Evolutionary conservation across 2,797 vertebrate species (phyloP).

Genomic region (Erpetoichthys calabaricus): DNA sequence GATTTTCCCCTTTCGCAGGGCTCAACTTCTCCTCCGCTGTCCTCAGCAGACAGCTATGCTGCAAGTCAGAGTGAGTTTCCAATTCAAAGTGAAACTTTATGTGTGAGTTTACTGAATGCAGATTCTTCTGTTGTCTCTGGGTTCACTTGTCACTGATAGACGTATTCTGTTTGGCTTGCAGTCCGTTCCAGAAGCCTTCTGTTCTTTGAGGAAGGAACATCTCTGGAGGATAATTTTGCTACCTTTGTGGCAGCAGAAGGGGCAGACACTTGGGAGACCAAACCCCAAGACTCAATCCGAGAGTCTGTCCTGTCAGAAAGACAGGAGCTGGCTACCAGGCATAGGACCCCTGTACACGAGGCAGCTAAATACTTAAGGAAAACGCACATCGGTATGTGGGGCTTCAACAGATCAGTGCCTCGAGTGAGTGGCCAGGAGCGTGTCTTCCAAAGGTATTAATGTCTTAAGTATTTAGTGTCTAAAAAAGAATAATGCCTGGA

Average conservation of each 20-base stretch:
- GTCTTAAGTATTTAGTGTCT: too few relatives aligned
- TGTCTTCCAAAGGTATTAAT: too few relatives aligned
- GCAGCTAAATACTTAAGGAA: conserved; percentile 65
- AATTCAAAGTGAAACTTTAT: neutral
- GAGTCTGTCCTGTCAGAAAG: conserved; percentile 36
- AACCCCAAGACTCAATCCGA: conserved; percentile 28
- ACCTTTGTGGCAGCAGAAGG: conserved; percentile 56
- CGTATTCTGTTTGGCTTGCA: conserved; percentile 21
- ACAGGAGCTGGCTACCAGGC: conserved; percentile 26
- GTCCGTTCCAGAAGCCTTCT: conserved; percentile 94
- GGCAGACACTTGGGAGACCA: conserved; percentile 52
- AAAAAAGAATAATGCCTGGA: too few relatives aligned
- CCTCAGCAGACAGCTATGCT: conserved; percentile 72
- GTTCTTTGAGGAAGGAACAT: conserved; percentile 77
- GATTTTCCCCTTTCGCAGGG: conserved; percentile 57
- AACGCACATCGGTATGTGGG: conserved; percentile 33
- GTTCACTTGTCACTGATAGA: too few relatives aligned
- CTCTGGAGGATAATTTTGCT: conserved; percentile 63
- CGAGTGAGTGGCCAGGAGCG: conserved; percentile 17
- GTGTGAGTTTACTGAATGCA: too few relatives aligned
- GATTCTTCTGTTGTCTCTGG: too few relatives aligned
- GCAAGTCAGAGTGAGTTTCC: conserved; percentile 76
- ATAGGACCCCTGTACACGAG: conserved; percentile 49
- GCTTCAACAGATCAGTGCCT: conserved; percentile 44
- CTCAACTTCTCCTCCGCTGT: conserved; percentile 56